phyloP scores from a whole-genome alignment of 2,888 invertebrate genomes.

The Embidobia sp. region DNA sequence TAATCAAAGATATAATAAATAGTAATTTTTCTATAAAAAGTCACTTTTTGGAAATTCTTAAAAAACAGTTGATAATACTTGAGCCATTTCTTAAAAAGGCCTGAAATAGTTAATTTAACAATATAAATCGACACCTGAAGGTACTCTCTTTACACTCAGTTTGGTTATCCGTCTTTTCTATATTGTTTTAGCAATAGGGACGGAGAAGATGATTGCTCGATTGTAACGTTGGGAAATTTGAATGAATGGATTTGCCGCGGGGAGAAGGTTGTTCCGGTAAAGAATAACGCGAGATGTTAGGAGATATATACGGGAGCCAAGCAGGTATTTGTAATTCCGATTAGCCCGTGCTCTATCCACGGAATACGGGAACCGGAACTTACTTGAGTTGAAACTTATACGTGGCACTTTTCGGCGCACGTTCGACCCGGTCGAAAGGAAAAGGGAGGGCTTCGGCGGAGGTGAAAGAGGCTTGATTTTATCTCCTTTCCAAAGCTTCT shows the following conservation, averaged over 20 bases:
- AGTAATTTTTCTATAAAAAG: no score
- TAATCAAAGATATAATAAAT: slow-evolving; percentile 68
- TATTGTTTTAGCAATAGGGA: no score
- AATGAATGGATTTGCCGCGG: slow-evolving; percentile 62
- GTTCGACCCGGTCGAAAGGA: slow-evolving; percentile 67
- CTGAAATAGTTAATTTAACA: no score
- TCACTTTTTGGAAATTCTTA: no score
- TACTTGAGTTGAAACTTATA: slow-evolving; percentile 72
- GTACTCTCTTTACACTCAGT: no score
- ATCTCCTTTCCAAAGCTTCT: slow-evolving; percentile 60
- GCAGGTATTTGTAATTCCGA: slow-evolving; percentile 79
- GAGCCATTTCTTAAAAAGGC: no score
- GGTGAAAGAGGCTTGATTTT: slow-evolving; percentile 64
- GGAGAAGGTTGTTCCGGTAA: slow-evolving; percentile 20
- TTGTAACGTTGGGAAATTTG: slow-evolving; percentile 69
- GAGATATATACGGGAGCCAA: slow-evolving; percentile 65
- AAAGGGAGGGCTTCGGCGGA: slow-evolving; percentile 50
- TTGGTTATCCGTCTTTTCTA: no score
- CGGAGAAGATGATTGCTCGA: slow-evolving; percentile 33
- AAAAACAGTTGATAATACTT: no score
- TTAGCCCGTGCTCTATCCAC: slow-evolving; percentile 73
- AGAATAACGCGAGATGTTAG: slow-evolving; percentile 44
- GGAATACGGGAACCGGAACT: slow-evolving; percentile 72
- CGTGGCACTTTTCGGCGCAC: slow-evolving; percentile 75
- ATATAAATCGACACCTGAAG: no score